Base-by-base conservation (phyloP, 2,797 vertebrate genomes). In the Gastrophryne carolinensis region DNA sequence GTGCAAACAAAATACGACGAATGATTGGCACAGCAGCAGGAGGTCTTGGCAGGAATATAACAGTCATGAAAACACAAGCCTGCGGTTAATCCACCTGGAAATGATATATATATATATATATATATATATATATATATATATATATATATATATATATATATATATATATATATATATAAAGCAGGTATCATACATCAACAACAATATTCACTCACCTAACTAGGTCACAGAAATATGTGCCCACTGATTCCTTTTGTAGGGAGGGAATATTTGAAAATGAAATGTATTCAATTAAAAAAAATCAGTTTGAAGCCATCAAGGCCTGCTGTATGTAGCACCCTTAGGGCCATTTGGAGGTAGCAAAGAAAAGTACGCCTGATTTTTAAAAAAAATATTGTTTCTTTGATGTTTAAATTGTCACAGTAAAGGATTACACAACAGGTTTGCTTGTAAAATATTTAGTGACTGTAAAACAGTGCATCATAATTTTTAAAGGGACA, bases 271-370 rank as follows among this genome's bases (percentile, higher is more conserved):
- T 47, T 70, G 37, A 63, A 19, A 11, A 50, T 44, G 49, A 27
- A 56, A 62, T 56, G 74, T 37, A 63, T 77, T 70, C 74, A 77
- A 77, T 77, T 77, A 77, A 56, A 70, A n/a, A 70, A 70, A 66
- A 63, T 70, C 74, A 70, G 66, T 37, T 71, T 64, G 49, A 71
- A 63, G 37, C 34, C 58, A 64, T 53, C 21, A 23, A 60, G 60
- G 65, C 24, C 30, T 34, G 11, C 49, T 47, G 44, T 30, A 63
- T 30, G 57, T 10, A 76, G 49, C 44, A 32, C 50, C 29, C 74
- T 64, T 26, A 53, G 49, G 49, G 63, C 34, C 41, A 56, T 49
- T 69, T 56, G 57, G 29, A 63, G 74, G 30, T 19, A 62, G 23
- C 37, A 52, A 63, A 47, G 15, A 69, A 47, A 58, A 75, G 37